Evolutionary conservation across 2,797 vertebrate species (phyloP).

Genomic region (Gymnocypris eckloni): DNA sequence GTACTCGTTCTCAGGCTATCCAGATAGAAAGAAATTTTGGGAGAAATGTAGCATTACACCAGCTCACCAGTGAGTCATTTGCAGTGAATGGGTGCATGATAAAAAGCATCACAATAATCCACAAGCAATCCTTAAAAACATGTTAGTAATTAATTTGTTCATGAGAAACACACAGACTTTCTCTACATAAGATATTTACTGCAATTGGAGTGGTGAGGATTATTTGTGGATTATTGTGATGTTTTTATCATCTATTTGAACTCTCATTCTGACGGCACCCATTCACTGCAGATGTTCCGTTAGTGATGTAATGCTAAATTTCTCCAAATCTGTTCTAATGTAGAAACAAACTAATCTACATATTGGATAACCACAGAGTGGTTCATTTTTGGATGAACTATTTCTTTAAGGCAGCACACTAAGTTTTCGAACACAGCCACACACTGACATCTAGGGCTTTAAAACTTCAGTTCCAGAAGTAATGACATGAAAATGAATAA

Average conservation of each 20-base stretch:
- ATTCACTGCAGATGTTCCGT: not conserved
- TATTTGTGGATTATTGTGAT: not conserved
- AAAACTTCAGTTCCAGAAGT: not conserved
- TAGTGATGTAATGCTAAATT: not conserved
- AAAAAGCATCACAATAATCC: not conserved
- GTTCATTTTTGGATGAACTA: not conserved
- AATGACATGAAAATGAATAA: slow-evolving; percentile 2
- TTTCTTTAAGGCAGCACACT: not conserved
- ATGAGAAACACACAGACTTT: no score
- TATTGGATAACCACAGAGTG: not conserved
- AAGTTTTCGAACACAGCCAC: not conserved
- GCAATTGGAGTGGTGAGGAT: not conserved
- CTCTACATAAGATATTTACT: no score
- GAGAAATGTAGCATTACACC: not conserved
- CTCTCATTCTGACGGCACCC: not conserved
- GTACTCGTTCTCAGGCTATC: not conserved
- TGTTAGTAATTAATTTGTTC: no score
- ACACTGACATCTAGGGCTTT: not conserved
- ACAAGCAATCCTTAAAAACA: not conserved
- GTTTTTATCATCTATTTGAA: not conserved
- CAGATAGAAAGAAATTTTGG: not conserved
- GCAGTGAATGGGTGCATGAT: not conserved
- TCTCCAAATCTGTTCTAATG: not conserved
- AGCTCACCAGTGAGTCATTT: not conserved
- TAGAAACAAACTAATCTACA: not conserved